These are phyloP conservation scores for Marcusenius ussheri DNA, from an alignment of 2,113 vertebrate genomes.

Conservation along the genomic window DNA sequence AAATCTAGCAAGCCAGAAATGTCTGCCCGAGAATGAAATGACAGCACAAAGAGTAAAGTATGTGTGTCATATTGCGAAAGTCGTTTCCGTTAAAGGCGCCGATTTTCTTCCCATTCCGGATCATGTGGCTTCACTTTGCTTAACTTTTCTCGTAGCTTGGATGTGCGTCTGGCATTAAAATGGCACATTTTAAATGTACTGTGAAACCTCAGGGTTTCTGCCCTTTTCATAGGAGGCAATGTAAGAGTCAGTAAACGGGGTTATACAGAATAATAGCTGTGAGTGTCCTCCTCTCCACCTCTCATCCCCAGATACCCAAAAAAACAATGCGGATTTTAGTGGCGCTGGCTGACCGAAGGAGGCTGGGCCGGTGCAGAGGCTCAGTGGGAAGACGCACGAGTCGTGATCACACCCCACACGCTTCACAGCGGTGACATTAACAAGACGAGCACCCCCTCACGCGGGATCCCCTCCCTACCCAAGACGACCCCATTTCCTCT, in stretches of 20 bases:
- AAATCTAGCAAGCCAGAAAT: background rate
- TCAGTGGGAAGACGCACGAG: background rate
- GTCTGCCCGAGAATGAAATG: background rate
- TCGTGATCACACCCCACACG: background rate
- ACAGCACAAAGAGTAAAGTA: background rate
- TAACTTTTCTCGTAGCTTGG: background rate
- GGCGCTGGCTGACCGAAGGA: background rate
- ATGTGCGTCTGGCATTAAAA: background rate
- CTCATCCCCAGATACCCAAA: background rate
- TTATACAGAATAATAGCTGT: background rate
- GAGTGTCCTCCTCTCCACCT: background rate
- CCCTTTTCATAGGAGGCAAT: background rate
- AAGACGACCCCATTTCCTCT: background rate
- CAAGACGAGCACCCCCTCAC: background rate
- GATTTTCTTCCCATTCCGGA: background rate
- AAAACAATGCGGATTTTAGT: background rate
- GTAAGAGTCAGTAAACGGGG: background rate
- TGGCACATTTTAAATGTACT: background rate
- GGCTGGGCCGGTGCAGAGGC: background rate
- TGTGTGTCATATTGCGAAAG: background rate
- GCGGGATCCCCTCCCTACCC: background rate
- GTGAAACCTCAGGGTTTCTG: background rate
- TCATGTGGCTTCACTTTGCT: background rate
- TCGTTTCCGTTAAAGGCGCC: background rate
- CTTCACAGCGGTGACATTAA: background rate